These are phyloP conservation scores for Cinara cedri DNA, from an alignment of 2,888 invertebrate species.

Conservation along the genomic window DNA sequence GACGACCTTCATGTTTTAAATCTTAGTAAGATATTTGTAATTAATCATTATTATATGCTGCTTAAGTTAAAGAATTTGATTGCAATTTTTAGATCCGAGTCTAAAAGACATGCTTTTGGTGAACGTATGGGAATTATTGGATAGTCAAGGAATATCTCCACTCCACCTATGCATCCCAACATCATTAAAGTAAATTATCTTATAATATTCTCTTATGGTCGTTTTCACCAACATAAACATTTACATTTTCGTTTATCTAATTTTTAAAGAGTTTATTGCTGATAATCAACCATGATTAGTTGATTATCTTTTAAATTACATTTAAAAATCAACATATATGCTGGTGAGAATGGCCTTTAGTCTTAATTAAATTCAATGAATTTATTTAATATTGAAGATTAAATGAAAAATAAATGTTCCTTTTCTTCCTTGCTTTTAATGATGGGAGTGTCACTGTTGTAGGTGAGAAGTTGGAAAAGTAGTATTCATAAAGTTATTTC, in stretches of 20 bases:
- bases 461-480: too few relatives aligned
- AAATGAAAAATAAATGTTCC: too few relatives aligned
- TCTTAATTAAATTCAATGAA: neutral
- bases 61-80: neutral
- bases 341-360: too few relatives aligned
- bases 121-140: neutral
- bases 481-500: too few relatives aligned
- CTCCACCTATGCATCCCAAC: neutral
- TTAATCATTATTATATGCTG: neutral
- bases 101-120: conserved; percentile 47
- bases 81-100: conserved; percentile 58
- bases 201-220: neutral
- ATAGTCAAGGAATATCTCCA: neutral
- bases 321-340: neutral
- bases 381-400: too few relatives aligned
- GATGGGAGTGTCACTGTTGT: too few relatives aligned
- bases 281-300: neutral
- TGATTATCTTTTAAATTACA: neutral
- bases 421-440: too few relatives aligned
- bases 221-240: too few relatives aligned
- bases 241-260: neutral
- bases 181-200: conserved; percentile 38
- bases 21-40: conserved; percentile 65
- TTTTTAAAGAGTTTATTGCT: neutral
- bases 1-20: conserved; percentile 84